A percentile compares a stretch with the other conserved stretches of the same genome.
phyloP scores from a whole-genome alignment of 2,113 vertebrate species.

The Jacana jacana region DNA sequence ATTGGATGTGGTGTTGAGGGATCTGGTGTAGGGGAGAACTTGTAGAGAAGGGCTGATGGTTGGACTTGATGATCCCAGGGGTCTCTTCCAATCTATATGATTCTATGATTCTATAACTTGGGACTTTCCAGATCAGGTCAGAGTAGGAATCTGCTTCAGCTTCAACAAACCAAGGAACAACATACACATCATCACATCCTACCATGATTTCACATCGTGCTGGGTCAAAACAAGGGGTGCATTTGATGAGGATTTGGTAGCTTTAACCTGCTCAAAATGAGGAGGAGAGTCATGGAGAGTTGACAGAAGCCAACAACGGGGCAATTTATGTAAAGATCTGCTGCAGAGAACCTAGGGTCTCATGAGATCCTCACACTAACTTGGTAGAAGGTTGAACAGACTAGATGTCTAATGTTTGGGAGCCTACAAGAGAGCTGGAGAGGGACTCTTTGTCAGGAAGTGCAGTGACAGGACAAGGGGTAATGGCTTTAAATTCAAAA shows the following conservation, averaged over 20 bases:
- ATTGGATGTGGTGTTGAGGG: too few relatives aligned
- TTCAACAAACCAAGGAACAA: neutral
- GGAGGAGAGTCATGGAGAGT: neutral
- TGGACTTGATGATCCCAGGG: too few relatives aligned
- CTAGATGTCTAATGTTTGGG: neutral
- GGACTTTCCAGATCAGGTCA: neutral
- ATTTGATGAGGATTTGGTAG: neutral
- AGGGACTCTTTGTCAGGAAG: too few relatives aligned
- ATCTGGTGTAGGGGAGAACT: too few relatives aligned
- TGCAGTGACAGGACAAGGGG: too few relatives aligned
- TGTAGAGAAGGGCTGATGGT: too few relatives aligned
- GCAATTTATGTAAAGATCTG: neutral
- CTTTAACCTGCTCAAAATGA: neutral
- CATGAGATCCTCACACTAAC: neutral
- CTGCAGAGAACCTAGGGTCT: neutral
- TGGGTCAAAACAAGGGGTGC: neutral
- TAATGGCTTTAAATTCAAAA: too few relatives aligned
- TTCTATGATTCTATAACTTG: too few relatives aligned
- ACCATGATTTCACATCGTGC: neutral
- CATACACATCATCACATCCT: too few relatives aligned
- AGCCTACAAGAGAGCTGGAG: too few relatives aligned
- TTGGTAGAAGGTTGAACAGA: neutral
- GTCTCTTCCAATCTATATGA: too few relatives aligned
- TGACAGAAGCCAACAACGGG: neutral
- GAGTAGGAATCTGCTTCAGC: neutral